These are phyloP conservation scores for Ascidia mentula DNA, from an alignment of 23 tunicate species.

Conservation along the genomic window DNA sequence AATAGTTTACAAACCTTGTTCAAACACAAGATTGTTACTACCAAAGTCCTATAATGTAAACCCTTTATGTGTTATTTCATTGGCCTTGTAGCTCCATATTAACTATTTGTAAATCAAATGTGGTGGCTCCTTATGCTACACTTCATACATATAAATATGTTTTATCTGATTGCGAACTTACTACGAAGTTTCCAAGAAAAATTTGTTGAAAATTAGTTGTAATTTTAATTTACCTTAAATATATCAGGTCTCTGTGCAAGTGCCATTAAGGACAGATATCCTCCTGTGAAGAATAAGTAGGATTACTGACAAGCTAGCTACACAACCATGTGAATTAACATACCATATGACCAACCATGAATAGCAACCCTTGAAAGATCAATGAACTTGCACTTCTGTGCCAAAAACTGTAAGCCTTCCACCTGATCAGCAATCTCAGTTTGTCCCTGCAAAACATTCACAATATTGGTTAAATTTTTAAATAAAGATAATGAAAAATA, in stretches of 20 bases:
- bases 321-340: background rate
- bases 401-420: slow-evolving; percentile 76
- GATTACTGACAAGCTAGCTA: background rate
- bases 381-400: slow-evolving; percentile 51
- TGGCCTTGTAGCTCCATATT: too few relatives aligned
- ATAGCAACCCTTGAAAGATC: slow-evolving; percentile 87
- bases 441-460: slow-evolving; percentile 56
- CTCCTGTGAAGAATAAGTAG: slow-evolving; percentile 41
- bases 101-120: too few relatives aligned
- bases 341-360: slow-evolving; percentile 99
- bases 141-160: too few relatives aligned
- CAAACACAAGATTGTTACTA: background rate
- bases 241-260: slow-evolving; percentile 85
- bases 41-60: too few relatives aligned
- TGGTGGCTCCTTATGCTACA: too few relatives aligned
- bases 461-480: background rate
- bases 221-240: slow-evolving; percentile 89
- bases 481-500: too few relatives aligned
- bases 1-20: too few relatives aligned
- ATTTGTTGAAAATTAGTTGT: too few relatives aligned
- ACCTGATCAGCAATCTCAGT: slow-evolving; percentile 93
- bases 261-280: slow-evolving; percentile 78
- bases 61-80: too few relatives aligned
- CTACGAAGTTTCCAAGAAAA: too few relatives aligned
- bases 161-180: too few relatives aligned